Evolutionary conservation across 2,113 vertebrate species (phyloP).

Genomic region (Xenus cinereus): DNA sequence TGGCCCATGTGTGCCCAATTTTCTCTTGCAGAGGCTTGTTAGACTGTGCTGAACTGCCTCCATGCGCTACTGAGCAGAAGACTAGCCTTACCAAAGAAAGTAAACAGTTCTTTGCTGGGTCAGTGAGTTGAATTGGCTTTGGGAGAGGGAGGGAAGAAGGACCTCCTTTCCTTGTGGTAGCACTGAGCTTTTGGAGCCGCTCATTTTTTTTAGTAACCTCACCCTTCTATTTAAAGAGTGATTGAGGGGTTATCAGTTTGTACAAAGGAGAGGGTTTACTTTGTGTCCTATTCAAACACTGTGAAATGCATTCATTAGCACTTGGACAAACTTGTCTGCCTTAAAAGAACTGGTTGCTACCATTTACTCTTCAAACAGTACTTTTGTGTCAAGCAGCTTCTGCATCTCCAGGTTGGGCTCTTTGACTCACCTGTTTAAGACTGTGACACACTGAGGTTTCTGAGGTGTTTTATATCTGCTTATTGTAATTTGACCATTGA

Average conservation of each 20-base stretch:
- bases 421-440: not conserved
- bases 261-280: not conserved
- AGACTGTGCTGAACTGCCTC: not conserved
- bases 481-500: not conserved
- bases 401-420: not conserved
- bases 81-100: not conserved
- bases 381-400: not conserved
- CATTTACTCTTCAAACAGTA: not conserved
- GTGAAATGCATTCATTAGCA: not conserved
- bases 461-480: not conserved
- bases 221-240: not conserved
- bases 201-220: not conserved
- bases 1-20: not conserved
- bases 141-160: not conserved
- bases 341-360: not conserved
- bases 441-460: not conserved
- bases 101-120: not conserved
- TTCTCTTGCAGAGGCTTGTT: not conserved
- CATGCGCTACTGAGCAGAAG: not conserved
- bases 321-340: not conserved
- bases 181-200: not conserved
- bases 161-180: not conserved
- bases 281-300: slow-evolving; percentile 5
- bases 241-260: not conserved
- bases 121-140: not conserved